phyloP scores from a whole-genome alignment of 1,140 invertebrate species.

The Philotrypesis tridentata region DNA sequence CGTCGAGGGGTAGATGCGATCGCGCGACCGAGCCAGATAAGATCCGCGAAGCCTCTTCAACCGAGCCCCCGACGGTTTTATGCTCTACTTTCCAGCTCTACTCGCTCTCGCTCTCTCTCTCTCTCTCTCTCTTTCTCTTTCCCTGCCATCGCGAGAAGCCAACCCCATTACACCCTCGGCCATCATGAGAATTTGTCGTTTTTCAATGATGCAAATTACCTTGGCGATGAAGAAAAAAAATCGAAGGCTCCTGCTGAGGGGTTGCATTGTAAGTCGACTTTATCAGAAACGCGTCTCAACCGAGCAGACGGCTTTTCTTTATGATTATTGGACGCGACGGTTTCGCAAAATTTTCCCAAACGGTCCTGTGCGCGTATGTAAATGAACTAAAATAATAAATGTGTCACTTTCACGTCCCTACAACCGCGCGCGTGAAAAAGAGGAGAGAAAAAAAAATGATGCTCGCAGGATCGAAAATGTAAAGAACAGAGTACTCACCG shows the following conservation, averaged over 20 bases:
- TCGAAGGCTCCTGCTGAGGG: background rate
- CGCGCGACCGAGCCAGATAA: conserved; percentile 40
- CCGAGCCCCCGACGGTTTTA: conserved; percentile 24
- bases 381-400: too few relatives aligned
- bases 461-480: too few relatives aligned
- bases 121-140: too few relatives aligned
- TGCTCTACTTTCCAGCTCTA: conserved; percentile 30
- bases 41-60: conserved; percentile 13
- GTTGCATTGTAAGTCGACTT: too few relatives aligned
- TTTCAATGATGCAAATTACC: conserved; percentile 43
- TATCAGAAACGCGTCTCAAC: too few relatives aligned
- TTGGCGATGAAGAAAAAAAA: background rate
- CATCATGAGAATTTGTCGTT: conserved; percentile 42
- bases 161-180: conserved; percentile 1
- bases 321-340: too few relatives aligned
- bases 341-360: too few relatives aligned
- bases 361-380: too few relatives aligned
- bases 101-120: too few relatives aligned
- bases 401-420: too few relatives aligned
- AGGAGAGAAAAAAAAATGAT: background rate
- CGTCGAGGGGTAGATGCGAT: conserved; percentile 46
- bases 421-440: background rate
- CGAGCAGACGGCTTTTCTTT: too few relatives aligned
- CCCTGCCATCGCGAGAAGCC: background rate
- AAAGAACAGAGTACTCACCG: conserved; percentile 78